These are phyloP conservation scores for Aviceda leuphotes DNA, from an alignment of 2,797 vertebrate species.

Conservation along the genomic window DNA sequence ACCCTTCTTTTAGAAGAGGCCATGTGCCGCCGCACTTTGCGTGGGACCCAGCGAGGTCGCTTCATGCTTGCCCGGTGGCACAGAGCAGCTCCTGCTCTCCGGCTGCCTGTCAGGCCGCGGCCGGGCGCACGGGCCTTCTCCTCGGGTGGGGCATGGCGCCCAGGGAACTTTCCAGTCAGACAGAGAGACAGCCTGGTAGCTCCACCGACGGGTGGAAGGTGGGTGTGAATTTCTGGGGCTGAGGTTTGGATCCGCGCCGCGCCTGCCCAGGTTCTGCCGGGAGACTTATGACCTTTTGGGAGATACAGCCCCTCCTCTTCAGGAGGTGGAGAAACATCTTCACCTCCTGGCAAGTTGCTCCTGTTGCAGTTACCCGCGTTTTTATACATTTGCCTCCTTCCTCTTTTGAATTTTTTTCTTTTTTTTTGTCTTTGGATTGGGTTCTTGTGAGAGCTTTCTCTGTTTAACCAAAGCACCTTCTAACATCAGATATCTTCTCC, in stretches of 20 bases:
- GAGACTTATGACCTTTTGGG: background rate
- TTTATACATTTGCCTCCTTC: background rate
- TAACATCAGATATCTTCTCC: background rate
- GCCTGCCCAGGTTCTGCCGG: background rate
- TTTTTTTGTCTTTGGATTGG: background rate
- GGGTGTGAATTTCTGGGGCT: background rate
- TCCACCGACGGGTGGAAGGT: fast-evolving
- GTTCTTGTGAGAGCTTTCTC: background rate
- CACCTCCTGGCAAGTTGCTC: background rate
- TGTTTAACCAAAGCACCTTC: background rate
- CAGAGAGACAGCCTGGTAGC: background rate
- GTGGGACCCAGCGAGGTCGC: background rate
- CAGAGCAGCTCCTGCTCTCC: background rate
- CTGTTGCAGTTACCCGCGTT: background rate
- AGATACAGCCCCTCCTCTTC: background rate
- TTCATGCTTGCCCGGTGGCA: background rate
- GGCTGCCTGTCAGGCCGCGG: background rate
- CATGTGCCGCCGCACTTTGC: fast-evolving
- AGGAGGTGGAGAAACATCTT: background rate
- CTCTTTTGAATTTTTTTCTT: background rate
- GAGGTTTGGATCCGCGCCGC: background rate
- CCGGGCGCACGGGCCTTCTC: fast-evolving
- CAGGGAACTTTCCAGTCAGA: background rate
- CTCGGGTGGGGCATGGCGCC: background rate
- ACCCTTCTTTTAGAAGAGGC: background rate